Conservation (phyloP, 2,797 vertebrate species). For the Oryzias dopingdopingensis region DNA sequence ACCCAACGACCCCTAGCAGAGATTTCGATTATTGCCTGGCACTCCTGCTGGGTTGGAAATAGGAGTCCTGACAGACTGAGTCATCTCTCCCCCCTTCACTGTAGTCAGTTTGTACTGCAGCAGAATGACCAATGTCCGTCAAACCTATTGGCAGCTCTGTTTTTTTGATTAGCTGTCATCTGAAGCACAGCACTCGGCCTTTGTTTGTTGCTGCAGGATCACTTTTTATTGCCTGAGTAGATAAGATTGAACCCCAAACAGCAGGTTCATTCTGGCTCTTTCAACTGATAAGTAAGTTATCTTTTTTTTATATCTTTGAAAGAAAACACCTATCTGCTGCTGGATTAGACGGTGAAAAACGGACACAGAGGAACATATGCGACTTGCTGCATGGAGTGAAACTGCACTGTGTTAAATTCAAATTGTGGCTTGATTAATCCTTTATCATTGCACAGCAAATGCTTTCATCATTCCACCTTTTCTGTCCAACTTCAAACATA, state of each 20-base stretch:
- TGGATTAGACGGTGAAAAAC: constrained; percentile 15
- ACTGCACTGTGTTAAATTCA: constrained; percentile 18
- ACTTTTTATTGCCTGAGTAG: constrained; percentile 13
- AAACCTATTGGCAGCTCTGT: constrained; percentile 39
- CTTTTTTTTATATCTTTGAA: constrained; percentile 23
- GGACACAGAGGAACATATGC: constrained; percentile 35
- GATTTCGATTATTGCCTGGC: constrained; percentile 63
- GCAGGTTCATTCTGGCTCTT: neutral
- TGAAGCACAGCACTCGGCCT: constrained; percentile 14
- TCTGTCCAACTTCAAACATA: constrained; percentile 37
- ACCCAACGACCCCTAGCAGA: constrained; percentile 50
- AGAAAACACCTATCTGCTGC: constrained; percentile 31
- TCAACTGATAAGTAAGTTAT: neutral
- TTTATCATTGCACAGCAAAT: constrained; percentile 46
- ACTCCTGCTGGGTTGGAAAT: constrained; percentile 59
- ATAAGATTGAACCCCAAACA: constrained; percentile 16
- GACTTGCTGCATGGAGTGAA: constrained; percentile 16
- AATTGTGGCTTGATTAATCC: constrained; percentile 61
- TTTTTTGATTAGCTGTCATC: constrained; percentile 52
- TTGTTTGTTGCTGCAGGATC: constrained; percentile 15
- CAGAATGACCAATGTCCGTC: constrained; percentile 52
- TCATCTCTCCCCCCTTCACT: constrained; percentile 35
- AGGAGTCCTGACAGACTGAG: constrained; percentile 49
- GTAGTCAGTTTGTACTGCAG: constrained; percentile 48
- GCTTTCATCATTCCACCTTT: constrained; percentile 27